Conservation (phyloP, 2,797 vertebrate species). For the Clarias pachynema region DNA sequence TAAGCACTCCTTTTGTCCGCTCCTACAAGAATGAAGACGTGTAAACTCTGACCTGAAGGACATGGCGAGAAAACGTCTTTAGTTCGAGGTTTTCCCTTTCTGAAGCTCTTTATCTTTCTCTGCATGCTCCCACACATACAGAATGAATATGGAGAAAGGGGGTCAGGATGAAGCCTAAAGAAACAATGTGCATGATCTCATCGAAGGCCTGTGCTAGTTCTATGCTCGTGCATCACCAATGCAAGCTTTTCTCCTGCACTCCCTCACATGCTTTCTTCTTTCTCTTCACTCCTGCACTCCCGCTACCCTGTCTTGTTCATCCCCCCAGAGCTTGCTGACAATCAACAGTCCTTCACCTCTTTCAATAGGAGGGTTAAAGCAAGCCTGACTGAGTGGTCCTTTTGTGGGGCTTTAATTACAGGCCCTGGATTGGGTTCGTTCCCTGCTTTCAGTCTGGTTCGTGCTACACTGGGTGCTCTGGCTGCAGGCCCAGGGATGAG, state of each 20-base stretch:
- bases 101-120: constrained; percentile 20
- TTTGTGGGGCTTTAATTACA: constrained; percentile 57
- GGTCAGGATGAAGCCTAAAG: constrained; percentile 36
- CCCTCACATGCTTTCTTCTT: background rate
- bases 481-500: constrained; percentile 22
- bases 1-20: background rate
- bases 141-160: constrained; percentile 40
- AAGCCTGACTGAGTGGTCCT: constrained; percentile 27
- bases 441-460: constrained; percentile 14
- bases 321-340: constrained; percentile 46
- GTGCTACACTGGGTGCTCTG: constrained; percentile 24
- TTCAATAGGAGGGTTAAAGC: constrained; percentile 55
- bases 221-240: constrained; percentile 39
- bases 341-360: constrained; percentile 45
- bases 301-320: constrained; percentile 35
- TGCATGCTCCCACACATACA: constrained; percentile 24
- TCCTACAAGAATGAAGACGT: background rate
- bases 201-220: constrained; percentile 12
- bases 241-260: constrained; percentile 33
- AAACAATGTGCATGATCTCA: constrained; percentile 54
- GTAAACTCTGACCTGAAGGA: constrained; percentile 16
- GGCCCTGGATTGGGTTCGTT: constrained; percentile 41
- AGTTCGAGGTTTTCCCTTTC: constrained; percentile 19
- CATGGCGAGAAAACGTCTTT: constrained; percentile 4
- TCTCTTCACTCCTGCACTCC: constrained; percentile 14